Base-by-base conservation (phyloP, 2,113 vertebrate genomes). In the Micronisus gabar region DNA sequence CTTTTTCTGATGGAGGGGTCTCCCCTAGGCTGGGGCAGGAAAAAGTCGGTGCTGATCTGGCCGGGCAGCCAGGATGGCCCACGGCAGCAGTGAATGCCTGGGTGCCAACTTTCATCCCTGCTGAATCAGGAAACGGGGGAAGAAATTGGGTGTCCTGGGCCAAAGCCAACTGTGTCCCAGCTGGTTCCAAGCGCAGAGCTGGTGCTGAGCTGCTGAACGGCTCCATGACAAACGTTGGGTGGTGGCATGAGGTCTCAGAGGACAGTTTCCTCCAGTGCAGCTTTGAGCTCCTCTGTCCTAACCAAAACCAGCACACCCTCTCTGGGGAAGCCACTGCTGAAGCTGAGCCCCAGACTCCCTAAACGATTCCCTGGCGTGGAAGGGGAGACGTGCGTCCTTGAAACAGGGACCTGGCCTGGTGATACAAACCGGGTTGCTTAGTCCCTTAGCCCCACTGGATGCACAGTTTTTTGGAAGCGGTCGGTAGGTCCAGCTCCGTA, bases 181-280 rank as follows among this genome's bases (percentile, higher is more conserved):
- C 18, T 52, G 45, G 7, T 9, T 48, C 29, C 0, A 1, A 71
- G 62, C 2, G 1, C 1, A 4, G 80, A 61, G 59, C 34, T 66
- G 20, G 62, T 50, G 47, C 23, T 18, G 55, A 62, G 67, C n/a
- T 0, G 1, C 71, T 43, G 47, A 27, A 32, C 0, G 10, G n/a
- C 74, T 74, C 80, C 9, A 0, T 23, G 66, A 4, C 67, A 34
- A 58, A 21, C 10, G 2, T 2, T 0, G 1, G 14, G 9, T 22
- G 52, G 21, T n/a, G 52, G n/a, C 71, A 63, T 0, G 1, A 76
- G 26, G 43, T 47, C 9, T 19, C 41, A 26, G 71, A 36, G 52
- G 43, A 72, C 43, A 6, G 7, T 7, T 47, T 61, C 61, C 34
- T 78, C 47, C 27, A 10, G 2, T 2, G 22, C 5, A 50, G 22